Evolutionary conservation across 1,140 invertebrate species (phyloP).

Genomic region (Nomia melanderi): DNA sequence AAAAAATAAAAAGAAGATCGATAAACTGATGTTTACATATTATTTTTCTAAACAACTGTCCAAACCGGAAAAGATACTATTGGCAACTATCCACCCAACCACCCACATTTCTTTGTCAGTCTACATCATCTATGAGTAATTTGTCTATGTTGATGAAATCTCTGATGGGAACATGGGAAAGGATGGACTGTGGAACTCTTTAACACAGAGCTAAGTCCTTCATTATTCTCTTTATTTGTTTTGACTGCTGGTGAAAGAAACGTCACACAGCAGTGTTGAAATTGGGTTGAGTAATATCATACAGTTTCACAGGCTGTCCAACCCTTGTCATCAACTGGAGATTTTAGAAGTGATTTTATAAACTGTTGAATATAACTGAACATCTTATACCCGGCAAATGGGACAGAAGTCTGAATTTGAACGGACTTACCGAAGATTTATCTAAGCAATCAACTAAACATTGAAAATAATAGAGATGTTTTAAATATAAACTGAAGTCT

Average conservation of each 20-base stretch:
- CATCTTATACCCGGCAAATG: too few relatives aligned
- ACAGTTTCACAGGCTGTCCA: too few relatives aligned
- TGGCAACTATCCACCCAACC: constrained; percentile 33
- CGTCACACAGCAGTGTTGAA: not conserved
- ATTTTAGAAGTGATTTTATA: too few relatives aligned
- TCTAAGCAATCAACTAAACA: too few relatives aligned
- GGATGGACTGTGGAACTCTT: not conserved
- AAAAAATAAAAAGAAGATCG: not conserved
- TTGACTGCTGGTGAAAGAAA: not conserved
- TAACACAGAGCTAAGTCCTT: too few relatives aligned
- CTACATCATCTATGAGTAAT: not conserved
- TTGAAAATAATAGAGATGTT: too few relatives aligned
- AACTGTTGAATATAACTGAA: too few relatives aligned
- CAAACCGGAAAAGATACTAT: constrained; percentile 17
- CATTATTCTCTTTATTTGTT: not conserved
- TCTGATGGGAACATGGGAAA: not conserved
- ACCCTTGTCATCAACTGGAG: too few relatives aligned
- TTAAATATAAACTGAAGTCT: too few relatives aligned
- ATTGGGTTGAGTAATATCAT: too few relatives aligned
- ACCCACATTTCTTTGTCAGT: not conserved
- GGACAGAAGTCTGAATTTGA: too few relatives aligned
- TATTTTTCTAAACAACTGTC: constrained; percentile 42
- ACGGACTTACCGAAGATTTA: too few relatives aligned
- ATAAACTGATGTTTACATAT: constrained; percentile 28
- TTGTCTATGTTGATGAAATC: not conserved